Percentiles rank a stretch among this genome's conserved stretches.
Evolutionary conservation across 2,113 vertebrate genomes (phyloP).

Genomic region (Silurus meridionalis): DNA sequence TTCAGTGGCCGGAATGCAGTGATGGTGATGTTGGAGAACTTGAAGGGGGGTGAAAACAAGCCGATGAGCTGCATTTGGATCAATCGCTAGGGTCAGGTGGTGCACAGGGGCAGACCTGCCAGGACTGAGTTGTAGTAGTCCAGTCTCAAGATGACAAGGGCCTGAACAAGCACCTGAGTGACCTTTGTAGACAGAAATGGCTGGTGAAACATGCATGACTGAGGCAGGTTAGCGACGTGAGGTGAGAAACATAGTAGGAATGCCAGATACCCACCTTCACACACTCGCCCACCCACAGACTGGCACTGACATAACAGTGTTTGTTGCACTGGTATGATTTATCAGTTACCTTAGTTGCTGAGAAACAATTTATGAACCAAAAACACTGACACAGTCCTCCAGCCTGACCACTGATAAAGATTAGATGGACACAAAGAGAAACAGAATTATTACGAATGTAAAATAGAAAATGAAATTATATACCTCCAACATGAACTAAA

Average conservation of each 20-base stretch:
- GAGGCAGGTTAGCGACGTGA: background rate
- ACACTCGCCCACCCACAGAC: background rate
- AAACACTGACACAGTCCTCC: background rate
- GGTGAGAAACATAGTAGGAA: background rate
- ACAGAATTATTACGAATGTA: background rate
- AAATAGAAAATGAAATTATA: background rate
- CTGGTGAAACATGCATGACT: background rate
- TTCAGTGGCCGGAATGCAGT: too few relatives aligned
- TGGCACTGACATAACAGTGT: background rate
- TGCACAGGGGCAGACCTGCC: background rate
- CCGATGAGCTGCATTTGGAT: background rate
- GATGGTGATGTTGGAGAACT: background rate
- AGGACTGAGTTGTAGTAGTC: background rate
- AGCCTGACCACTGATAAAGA: background rate
- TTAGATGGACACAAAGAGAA: background rate
- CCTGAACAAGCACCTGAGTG: constrained; percentile 5
- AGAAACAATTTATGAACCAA: background rate
- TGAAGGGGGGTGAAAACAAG: background rate
- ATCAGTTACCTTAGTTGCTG: background rate
- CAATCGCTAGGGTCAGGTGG: background rate
- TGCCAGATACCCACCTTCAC: background rate
- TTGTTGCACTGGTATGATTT: background rate
- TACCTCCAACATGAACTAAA: background rate
- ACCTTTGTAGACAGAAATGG: constrained; percentile 4
- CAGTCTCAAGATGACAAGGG: constrained; percentile 12